Conservation (phyloP, 2,797 vertebrate genomes). For the Gambusia yucatana region DNA sequence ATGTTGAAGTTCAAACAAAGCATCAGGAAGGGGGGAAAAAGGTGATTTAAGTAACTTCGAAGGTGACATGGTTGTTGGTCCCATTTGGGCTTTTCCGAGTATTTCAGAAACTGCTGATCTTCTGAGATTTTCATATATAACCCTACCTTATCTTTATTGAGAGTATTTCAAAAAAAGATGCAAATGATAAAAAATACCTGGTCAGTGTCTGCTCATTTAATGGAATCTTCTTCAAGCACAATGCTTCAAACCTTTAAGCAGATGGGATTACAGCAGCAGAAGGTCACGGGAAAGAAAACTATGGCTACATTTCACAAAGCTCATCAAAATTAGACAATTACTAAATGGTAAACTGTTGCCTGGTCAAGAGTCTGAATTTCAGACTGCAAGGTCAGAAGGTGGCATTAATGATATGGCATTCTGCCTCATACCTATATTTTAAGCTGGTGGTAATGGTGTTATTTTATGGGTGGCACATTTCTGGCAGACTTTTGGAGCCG, state of each 20-base stretch:
- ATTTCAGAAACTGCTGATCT: background rate
- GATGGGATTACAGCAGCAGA: background rate
- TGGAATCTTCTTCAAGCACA: background rate
- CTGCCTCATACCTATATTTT: background rate
- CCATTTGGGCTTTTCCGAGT: background rate
- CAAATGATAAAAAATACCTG: background rate
- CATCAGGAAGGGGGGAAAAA: background rate
- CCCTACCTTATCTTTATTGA: background rate
- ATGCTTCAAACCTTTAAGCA: background rate
- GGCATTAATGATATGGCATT: background rate
- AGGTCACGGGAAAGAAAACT: background rate
- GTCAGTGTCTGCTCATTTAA: background rate
- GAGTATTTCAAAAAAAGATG: background rate
- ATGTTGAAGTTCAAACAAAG: background rate
- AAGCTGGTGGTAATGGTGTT: background rate
- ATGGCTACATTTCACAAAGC: background rate
- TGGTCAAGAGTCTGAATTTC: background rate
- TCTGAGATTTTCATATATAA: background rate
- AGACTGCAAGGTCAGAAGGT: background rate
- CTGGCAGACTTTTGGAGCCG: background rate
- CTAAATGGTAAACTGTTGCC: background rate
- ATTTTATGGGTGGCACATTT: background rate
- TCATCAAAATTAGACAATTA: background rate
- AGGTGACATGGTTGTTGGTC: background rate
- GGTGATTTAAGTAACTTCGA: background rate